These are phyloP conservation scores for Ophion ellenae DNA, from an alignment of 2,888 invertebrate genomes.

Conservation along the genomic window DNA sequence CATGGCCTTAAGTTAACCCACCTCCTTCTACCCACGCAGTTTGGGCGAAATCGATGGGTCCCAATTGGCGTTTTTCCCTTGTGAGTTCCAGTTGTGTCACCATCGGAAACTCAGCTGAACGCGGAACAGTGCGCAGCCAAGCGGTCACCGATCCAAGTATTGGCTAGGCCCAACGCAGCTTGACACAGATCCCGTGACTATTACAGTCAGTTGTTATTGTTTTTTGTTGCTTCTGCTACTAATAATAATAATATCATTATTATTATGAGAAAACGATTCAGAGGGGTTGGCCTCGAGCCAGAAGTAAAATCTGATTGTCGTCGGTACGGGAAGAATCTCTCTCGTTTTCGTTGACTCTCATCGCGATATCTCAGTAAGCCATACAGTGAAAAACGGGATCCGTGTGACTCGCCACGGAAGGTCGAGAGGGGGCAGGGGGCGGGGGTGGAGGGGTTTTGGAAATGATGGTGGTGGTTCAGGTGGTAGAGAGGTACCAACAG, in stretches of 20 bases:
- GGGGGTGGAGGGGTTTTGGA: constrained; percentile 12
- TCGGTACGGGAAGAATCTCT: constrained; percentile 30
- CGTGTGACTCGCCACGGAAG: constrained; percentile 13
- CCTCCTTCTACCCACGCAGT: no score
- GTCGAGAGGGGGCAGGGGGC: background rate
- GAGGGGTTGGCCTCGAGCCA: constrained; percentile 23
- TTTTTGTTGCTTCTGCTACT: no score
- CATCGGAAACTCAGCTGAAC: no score
- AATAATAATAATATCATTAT: background rate
- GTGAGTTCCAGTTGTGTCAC: no score
- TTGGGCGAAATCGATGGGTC: no score
- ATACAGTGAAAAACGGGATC: constrained; percentile 36
- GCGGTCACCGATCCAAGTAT: no score
- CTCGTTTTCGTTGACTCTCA: constrained; percentile 13
- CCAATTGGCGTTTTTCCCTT: no score
- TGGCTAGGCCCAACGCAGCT: background rate
- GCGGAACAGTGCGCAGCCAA: no score
- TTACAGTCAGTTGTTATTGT: background rate
- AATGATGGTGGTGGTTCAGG: constrained; percentile 29
- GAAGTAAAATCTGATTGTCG: constrained; percentile 59
- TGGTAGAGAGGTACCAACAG: constrained; percentile 69
- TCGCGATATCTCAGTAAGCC: constrained; percentile 35
- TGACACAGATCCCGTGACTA: background rate
- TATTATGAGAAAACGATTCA: constrained; percentile 13
- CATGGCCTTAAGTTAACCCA: no score